Evolutionary conservation across 2,113 vertebrate genomes (phyloP).

Genomic region (Helogale parvula): DNA sequence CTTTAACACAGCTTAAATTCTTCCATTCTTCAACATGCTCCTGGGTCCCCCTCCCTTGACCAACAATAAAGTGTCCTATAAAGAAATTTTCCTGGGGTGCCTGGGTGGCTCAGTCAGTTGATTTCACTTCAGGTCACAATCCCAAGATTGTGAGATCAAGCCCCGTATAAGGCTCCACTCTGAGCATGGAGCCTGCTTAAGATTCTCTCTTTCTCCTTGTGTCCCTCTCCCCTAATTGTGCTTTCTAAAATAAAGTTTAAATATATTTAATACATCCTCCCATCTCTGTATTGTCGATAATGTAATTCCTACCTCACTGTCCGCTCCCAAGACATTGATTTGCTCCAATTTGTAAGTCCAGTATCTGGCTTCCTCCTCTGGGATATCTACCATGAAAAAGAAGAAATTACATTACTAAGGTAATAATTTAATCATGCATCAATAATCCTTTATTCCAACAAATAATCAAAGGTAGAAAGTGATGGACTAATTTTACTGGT

Average conservation of each 20-base stretch:
- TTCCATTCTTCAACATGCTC: slow-evolving; percentile 25
- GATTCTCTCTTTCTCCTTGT: no score
- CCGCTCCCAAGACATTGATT: slow-evolving; percentile 91
- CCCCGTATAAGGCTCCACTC: no score
- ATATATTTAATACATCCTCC: neutral
- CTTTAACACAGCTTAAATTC: neutral
- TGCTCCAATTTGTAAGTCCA: slow-evolving; percentile 95
- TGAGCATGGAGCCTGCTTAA: no score
- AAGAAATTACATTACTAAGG: slow-evolving; percentile 16
- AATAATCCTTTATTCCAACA: slow-evolving; percentile 18
- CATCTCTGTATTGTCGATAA: slow-evolving; percentile 47
- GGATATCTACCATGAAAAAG: slow-evolving; percentile 91
- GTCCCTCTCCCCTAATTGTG: no score
- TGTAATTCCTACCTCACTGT: slow-evolving; percentile 89
- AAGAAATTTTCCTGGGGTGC: neutral
- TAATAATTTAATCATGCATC: slow-evolving; percentile 48
- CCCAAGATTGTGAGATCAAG: no score
- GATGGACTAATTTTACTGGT: neutral
- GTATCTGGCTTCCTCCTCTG: slow-evolving; percentile 97
- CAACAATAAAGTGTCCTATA: neutral
- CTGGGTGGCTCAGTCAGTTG: no score
- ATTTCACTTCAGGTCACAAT: no score
- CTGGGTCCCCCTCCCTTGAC: neutral
- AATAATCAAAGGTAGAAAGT: slow-evolving; percentile 34
- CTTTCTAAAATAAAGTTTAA: no score